A percentile compares a stretch with the other conserved stretches of the same genome.
These are phyloP conservation scores for Holacanthus passer DNA, from an alignment of 2,113 vertebrate genomes.

Conservation along the genomic window DNA sequence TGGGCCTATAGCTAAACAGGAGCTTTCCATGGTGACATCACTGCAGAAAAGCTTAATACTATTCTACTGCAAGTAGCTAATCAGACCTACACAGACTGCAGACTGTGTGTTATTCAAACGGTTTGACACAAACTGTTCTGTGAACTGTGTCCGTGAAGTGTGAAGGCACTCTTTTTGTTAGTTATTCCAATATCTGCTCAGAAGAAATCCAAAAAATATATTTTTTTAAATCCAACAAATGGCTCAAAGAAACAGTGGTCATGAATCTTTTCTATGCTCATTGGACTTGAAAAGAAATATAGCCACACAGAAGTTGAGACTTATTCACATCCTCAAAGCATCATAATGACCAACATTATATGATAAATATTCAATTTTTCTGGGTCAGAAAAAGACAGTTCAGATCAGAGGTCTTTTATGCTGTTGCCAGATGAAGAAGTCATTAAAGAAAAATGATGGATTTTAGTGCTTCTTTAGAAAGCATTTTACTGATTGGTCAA, in stretches of 20 bases:
- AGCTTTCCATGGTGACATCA: conserved; percentile 1
- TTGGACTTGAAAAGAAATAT: background rate
- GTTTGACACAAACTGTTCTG: conserved; percentile 25
- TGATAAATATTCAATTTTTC: conserved; percentile 14
- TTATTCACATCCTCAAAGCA: background rate
- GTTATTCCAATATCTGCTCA: background rate
- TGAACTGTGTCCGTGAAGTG: background rate
- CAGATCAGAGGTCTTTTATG: conserved; percentile 32
- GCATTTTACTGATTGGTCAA: conserved; percentile 27
- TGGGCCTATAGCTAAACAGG: background rate
- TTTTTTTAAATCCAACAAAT: background rate
- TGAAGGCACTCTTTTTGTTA: conserved; percentile 2
- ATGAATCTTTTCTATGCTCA: background rate
- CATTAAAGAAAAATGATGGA: background rate
- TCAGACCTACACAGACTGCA: conserved; percentile 3
- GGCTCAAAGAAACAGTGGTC: background rate
- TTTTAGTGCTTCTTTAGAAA: conserved; percentile 11
- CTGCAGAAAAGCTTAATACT: background rate
- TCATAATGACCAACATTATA: conserved; percentile 15
- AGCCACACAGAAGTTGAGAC: background rate
- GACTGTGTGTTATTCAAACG: background rate
- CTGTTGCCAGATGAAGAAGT: background rate
- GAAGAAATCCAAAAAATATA: background rate
- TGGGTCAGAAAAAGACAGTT: conserved; percentile 12
- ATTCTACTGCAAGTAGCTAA: background rate